Percentiles rank a stretch among this genome's conserved stretches.
Evolutionary conservation across 2,888 invertebrate species (phyloP).

Genomic region (Erebia aethiops): DNA sequence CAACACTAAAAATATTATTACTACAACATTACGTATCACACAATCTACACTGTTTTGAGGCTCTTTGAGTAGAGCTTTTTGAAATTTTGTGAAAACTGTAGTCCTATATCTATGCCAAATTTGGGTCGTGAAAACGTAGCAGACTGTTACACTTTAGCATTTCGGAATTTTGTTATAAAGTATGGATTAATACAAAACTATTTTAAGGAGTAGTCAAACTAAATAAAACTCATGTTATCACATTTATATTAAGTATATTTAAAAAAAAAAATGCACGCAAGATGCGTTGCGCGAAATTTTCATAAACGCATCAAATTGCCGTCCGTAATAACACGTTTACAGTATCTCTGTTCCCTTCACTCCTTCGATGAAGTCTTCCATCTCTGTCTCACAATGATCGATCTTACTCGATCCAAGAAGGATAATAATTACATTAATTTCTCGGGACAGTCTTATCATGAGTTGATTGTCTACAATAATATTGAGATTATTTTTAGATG

Average conservation of each 20-base stretch:
- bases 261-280: conserved; percentile 51
- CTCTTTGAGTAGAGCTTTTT: no score
- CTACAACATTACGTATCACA: no score
- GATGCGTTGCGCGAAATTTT: conserved; percentile 61
- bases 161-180: no score
- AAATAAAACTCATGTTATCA: no score
- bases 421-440: conserved; percentile 72
- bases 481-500: conserved; percentile 39
- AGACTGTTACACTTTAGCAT: no score
- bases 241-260: conserved; percentile 22
- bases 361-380: conserved; percentile 1
- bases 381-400: conserved; percentile 45
- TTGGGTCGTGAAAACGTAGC: no score
- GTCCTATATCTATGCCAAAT: no score
- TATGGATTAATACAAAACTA: no score
- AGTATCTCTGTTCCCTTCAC: conserved; percentile 43
- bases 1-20: no score
- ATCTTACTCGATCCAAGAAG: conserved; percentile 55
- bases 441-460: conserved; percentile 62
- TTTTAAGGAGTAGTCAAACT: no score
- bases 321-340: conserved; percentile 63
- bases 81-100: no score
- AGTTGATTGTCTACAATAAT: conserved; percentile 57
- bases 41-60: no score
- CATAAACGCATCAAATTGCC: conserved; percentile 70